phyloP scores from a whole-genome alignment of 53 echinoderm and acorn worm genomes.

The Mesocentrotus franciscanus region DNA sequence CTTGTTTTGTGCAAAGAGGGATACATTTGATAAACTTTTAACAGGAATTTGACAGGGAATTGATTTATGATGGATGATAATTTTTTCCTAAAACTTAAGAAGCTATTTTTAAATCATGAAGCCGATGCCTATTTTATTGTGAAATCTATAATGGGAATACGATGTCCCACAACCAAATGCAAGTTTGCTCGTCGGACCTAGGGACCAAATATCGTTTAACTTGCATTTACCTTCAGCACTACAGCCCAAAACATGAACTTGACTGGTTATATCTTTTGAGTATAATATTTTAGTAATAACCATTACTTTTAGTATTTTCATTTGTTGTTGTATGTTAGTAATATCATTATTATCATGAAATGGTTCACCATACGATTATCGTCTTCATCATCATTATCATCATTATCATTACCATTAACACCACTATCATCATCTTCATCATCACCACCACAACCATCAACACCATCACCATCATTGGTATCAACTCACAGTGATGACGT shows the following conservation, averaged over 20 bases:
- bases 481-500: conserved; percentile 73
- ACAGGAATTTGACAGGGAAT: background rate
- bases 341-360: background rate
- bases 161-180: background rate
- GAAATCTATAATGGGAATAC: background rate
- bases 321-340: too few relatives aligned
- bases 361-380: background rate
- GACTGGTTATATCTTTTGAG: too few relatives aligned
- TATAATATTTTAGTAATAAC: background rate
- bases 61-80: too few relatives aligned
- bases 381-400: conserved; percentile 2
- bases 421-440: background rate
- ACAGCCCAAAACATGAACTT: too few relatives aligned
- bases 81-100: background rate
- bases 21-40: background rate
- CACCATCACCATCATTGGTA: background rate
- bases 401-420: conserved; percentile 22
- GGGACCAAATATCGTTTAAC: too few relatives aligned
- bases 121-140: background rate
- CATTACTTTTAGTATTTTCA: background rate
- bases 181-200: background rate
- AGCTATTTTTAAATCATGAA: background rate
- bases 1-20: conserved; percentile 32
- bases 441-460: background rate
- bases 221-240: too few relatives aligned